Base-by-base conservation (phyloP, 2,113 vertebrate genomes). In the Tachysurus fulvidraco region DNA sequence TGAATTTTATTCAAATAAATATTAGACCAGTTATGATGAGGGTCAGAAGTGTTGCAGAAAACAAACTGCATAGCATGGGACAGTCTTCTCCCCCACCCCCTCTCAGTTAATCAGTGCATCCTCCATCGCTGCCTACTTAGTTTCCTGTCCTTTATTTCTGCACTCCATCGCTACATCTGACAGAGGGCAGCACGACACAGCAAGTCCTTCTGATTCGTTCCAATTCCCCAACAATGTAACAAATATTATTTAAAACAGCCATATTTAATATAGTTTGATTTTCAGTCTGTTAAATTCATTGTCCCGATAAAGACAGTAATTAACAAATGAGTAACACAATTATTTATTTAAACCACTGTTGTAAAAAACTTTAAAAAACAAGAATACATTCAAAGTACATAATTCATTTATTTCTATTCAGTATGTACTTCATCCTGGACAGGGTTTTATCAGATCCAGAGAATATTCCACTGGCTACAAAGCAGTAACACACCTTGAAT, bases 161-260 rank as follows among this genome's bases (percentile, higher is more conserved):
- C 80, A 82, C 25, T 76, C 25, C 60, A 59, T 25, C 16, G 9
- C n/a, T 50, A 62, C 25, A 16, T 8, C 80, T 10, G 73, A 46
- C 21, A 88, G 84, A 73, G 83, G 84, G 80, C 84, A 71, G 80
- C 67, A 86, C 17, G 80, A 54, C 30, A 65, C 23, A n/a, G 46
- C n/a, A 74, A 46, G 13, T 16, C 23, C 23, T 52, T 16, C 5
- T 46, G 19, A 25, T 2, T 46, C 57, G 36, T 57, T 71, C 28
- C 81, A 54, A 74, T 12, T 74, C 19, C 10, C 19, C 6, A 17
- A 30, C 12, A 67, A 30, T 16, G 30, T 7, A 30, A 16, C 28
- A 11, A 6, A 30, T 30, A 5, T n/a, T 67, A 16, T 67, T 16
- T 71, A 21, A 41, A 71, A 74, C 2, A 23, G 71, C 36, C 69